phyloP scores from a whole-genome alignment of 2,113 vertebrate genomes.

The Takifugu bimaculatus region DNA sequence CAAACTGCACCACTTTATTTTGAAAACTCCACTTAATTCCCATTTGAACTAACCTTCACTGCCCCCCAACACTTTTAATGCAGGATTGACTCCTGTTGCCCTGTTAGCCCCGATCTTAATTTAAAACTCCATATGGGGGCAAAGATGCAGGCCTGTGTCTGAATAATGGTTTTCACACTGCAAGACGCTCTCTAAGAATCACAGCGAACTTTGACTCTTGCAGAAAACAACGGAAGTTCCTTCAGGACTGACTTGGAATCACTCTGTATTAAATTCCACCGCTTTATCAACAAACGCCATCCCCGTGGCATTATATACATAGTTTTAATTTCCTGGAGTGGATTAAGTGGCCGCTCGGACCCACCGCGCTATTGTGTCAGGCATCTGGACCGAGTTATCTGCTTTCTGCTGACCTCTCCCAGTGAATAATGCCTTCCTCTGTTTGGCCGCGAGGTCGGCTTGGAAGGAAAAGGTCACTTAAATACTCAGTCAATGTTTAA shows the following conservation, averaged over 20 bases:
- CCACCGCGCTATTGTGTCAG: constrained; percentile 28
- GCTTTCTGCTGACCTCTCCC: constrained; percentile 48
- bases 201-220: constrained; percentile 6
- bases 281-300: constrained; percentile 30
- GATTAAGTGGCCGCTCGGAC: constrained; percentile 27
- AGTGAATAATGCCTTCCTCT: constrained; percentile 47
- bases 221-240: constrained; percentile 2
- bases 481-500: constrained; percentile 47
- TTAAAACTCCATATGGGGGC: background rate
- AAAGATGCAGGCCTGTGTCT: background rate
- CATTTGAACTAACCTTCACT: too few relatives aligned
- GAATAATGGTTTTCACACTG: background rate
- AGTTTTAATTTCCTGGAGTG: constrained; percentile 60
- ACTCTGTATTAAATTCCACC: constrained; percentile 8
- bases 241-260: constrained; percentile 17
- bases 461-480: constrained; percentile 27
- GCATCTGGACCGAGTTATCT: constrained; percentile 65
- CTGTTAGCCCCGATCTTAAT: constrained; percentile 1
- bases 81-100: background rate
- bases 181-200: background rate
- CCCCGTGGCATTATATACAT: constrained; percentile 19
- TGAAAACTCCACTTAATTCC: background rate
- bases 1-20: background rate
- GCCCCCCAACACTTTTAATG: background rate
- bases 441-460: constrained; percentile 32